These are phyloP conservation scores for Cataglyphis hispanica DNA, from an alignment of 1,140 invertebrate species.

Conservation along the genomic window DNA sequence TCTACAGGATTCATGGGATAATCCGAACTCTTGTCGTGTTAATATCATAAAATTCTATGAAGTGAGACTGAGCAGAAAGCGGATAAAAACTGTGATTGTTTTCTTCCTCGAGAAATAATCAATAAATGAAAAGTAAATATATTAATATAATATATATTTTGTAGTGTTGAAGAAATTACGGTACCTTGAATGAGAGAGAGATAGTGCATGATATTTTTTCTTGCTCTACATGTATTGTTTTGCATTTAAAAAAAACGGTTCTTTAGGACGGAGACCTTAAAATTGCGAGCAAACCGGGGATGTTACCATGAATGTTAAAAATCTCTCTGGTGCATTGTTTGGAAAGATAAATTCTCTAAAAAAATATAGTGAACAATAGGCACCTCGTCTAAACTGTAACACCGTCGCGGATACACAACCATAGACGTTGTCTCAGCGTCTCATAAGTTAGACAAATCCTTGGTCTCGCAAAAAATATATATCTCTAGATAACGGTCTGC, in stretches of 20 bases:
- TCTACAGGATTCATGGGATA: neutral
- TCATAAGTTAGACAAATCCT: conserved; percentile 80
- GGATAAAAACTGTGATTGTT: no score
- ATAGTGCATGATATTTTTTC: neutral
- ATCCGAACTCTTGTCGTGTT: neutral
- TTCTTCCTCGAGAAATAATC: no score
- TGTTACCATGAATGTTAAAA: neutral
- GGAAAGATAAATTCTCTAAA: conserved; percentile 9
- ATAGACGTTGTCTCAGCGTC: conserved; percentile 13
- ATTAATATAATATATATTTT: neutral
- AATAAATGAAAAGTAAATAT: neutral
- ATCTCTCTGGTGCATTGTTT: neutral
- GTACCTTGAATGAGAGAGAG: neutral
- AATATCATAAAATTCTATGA: neutral
- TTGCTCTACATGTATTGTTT: neutral
- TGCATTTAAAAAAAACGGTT: neutral
- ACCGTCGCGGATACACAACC: conserved; percentile 33
- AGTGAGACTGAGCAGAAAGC: neutral
- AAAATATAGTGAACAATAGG: conserved; percentile 68
- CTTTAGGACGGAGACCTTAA: neutral
- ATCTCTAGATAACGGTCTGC: conserved; percentile 64
- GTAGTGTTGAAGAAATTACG: neutral
- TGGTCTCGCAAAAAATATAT: conserved; percentile 72
- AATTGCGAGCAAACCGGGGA: neutral
- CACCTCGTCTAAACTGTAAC: conserved; percentile 79